Evolutionary conservation across 2,888 invertebrate species (phyloP).

Genomic region (Drosophila gaucha): DNA sequence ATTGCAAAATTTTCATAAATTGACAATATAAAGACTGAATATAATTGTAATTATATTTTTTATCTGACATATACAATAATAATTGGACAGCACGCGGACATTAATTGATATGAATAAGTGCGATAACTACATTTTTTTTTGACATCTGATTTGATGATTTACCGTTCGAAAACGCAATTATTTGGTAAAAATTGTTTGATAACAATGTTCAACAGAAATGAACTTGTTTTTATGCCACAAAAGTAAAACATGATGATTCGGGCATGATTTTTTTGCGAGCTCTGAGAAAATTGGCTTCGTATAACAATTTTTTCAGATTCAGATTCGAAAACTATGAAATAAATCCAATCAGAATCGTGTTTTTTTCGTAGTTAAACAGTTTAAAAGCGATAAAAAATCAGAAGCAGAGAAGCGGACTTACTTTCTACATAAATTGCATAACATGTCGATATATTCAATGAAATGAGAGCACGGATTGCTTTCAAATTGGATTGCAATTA

Average conservation of each 20-base stretch:
- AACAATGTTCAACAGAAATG: too few species aligned
- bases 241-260: too few species aligned
- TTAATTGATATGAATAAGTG: constrained; percentile 29
- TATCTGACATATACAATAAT: background rate
- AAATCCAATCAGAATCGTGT: background rate
- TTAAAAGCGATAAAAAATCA: too few species aligned
- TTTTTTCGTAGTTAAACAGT: too few species aligned
- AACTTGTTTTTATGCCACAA: too few species aligned
- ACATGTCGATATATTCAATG: constrained; percentile 4
- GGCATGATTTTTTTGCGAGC: too few species aligned
- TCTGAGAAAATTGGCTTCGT: too few species aligned
- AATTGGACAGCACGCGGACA: constrained; percentile 17
- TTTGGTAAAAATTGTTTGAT: too few species aligned
- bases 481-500: constrained; percentile 33
- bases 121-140: background rate
- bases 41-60: background rate
- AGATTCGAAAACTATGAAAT: too few species aligned
- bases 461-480: too few species aligned
- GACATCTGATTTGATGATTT: background rate
- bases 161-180: background rate
- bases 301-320: too few species aligned
- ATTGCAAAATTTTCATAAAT: background rate
- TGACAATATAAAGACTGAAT: background rate
- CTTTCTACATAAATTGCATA: constrained; percentile 11
- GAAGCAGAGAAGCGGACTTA: background rate